These are phyloP conservation scores for Pantherophis guttatus DNA, from an alignment of 2,113 vertebrate genomes.

Conservation along the genomic window DNA sequence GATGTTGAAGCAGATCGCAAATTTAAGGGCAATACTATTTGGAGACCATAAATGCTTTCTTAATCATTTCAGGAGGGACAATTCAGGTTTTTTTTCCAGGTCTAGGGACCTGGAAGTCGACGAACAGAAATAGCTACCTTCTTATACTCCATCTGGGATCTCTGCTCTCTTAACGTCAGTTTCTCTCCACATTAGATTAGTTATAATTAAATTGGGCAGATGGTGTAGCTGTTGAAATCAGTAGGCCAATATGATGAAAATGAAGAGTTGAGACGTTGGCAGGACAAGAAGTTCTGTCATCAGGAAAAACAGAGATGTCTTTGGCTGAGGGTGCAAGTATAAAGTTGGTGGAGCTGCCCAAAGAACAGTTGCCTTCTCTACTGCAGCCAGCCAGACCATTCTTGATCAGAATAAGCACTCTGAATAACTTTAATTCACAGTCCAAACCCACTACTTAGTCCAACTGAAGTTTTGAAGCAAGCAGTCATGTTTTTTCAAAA, in stretches of 20 bases:
- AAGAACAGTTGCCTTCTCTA: neutral
- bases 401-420: neutral
- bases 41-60: neutral
- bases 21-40: neutral
- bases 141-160: neutral
- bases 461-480: neutral
- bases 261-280: neutral
- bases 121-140: neutral
- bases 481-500: constrained; percentile 2
- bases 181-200: neutral
- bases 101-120: neutral
- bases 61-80: neutral
- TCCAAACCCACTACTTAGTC: neutral
- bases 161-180: neutral
- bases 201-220: neutral
- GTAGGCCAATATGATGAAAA: neutral
- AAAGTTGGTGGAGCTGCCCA: constrained; percentile 1
- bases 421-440: neutral
- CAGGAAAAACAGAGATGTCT: neutral
- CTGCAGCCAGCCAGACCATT: neutral
- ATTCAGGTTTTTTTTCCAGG: neutral
- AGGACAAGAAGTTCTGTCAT: neutral
- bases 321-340: neutral
- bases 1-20: constrained; percentile 2
- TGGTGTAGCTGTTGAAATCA: neutral